Base-by-base conservation (phyloP, 2,888 invertebrate genomes). In the Tethea ocularis region DNA sequence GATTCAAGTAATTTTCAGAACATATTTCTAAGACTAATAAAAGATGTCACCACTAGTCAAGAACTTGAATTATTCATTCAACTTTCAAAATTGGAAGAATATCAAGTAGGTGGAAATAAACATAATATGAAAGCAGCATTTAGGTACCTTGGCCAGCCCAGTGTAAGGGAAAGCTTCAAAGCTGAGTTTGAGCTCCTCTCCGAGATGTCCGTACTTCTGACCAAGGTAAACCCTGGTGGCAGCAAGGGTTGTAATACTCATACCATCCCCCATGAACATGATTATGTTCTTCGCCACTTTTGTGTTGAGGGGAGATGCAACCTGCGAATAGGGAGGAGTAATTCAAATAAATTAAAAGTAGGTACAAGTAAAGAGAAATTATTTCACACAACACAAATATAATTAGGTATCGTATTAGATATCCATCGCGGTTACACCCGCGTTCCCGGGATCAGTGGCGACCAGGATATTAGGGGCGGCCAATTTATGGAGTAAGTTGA, bases 251-350 rank as follows among this genome's bases (percentile, higher is more conserved):
- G 97, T 94, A 56, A 97, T 93, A 26, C 97, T 97, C 97, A 98
- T 97, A 1, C 98, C 98, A 78, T 98, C 98, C 0, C 98, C 98
- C 20, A 98, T 89, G 77, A 97, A 97, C 61, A 97, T 79, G 59
- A 98, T 97, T 0, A 97, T 94, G 84, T 97, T 98, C 74, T 90
- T 92, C 0, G 93, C 93, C 7, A 75, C 67, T 15, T 72, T 84
- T 6, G 75, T 88, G 64, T 93, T 93, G 8, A 86, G 67, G 0
- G 75, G 67, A 3, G 75, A 58, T 11, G 74, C 61, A 2, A 88
- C 65, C 92, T 92, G 80, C n/a, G 1, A 77, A 78, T 41, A 58
- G 20, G 2, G 2, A 33, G 13, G 33, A 33, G 36, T 57, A 11
- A 36, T 36, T 10, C 1, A 33, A 33, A 1, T 11, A 7, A 33